Evolutionary conservation across 2,113 vertebrate species (phyloP).

Genomic region (Alligator sinensis): DNA sequence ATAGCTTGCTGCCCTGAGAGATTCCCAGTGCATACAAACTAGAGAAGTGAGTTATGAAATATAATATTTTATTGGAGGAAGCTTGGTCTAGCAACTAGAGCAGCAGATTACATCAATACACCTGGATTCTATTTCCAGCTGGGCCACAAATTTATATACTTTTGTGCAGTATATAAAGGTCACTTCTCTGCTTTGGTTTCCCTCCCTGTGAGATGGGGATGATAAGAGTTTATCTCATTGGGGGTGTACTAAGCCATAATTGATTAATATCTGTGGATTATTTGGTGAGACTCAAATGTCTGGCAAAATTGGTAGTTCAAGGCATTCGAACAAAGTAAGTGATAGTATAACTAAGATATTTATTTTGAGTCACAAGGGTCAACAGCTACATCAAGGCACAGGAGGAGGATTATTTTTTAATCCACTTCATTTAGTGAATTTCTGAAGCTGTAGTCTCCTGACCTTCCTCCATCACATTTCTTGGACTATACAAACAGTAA

Average conservation of each 20-base stretch:
- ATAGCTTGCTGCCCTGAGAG: background rate
- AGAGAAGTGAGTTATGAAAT: background rate
- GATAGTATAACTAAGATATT: background rate
- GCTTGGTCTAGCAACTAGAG: fast-evolving
- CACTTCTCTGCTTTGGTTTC: background rate
- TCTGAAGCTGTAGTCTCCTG: background rate
- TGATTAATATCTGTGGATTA: background rate
- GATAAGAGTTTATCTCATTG: background rate
- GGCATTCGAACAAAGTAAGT: background rate
- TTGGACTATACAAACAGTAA: no score
- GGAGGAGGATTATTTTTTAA: background rate
- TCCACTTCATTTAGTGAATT: background rate
- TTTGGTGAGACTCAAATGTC: background rate
- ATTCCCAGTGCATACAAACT: background rate
- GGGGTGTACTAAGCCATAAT: background rate
- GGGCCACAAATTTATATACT: background rate
- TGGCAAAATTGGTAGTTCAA: background rate
- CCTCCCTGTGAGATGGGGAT: fast-evolving
- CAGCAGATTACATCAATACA: background rate
- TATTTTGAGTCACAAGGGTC: background rate
- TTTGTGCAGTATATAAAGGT: background rate
- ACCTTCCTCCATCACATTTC: background rate
- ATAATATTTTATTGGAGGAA: background rate
- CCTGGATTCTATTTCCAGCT: background rate
- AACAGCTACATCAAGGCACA: background rate